Evolutionary conservation across 2,113 vertebrate genomes (phyloP), one percentile per base, ranked within the genome.

Genomic region (Ictalurus punctatus): DNA sequence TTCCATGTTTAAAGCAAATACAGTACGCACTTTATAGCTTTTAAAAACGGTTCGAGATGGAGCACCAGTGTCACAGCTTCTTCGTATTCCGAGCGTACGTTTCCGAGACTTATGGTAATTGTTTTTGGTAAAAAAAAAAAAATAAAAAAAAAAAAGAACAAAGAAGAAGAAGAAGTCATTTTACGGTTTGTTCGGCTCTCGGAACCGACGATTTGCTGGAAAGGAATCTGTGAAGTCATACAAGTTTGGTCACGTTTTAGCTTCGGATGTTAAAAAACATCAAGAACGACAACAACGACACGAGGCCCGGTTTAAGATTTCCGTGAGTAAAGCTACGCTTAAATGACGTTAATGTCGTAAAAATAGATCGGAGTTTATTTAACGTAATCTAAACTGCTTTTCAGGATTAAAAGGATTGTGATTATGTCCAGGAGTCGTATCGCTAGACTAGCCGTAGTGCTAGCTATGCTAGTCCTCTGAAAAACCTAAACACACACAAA

Each of bases 201-300:
- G 67, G 61, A 90, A 90, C 86, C 84, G 88, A 85, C 59, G 73
- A 89, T 87, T 87, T 90, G 86, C 86, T 81, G 83, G 88, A 89
- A 90, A 93, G 89, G 65, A 92, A 90, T 90, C 92, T 93, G 91
- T 92, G 10, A 90, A 90, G 92, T 92, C 52, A 89, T 90, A 90
- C 90, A 92, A 92, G 85, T 92, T 90, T 90, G 88, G 88, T 92
- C 90, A 91, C 89, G 86, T 90, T 92, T 93, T 90, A 92, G 89
- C 89, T 86, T 89, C 56, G 83, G 79, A 89, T 83, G 48, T 85
- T 78, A 74, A 90, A 90, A 63, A 44, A 67, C 48, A 71, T 27
- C 16, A 52, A 52, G 17, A 37, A 67, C 0, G 27, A 78, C n/a
- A 13, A 34, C 14, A 17, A 71, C 69, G 0, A 76, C 52, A 52